Percentiles rank a stretch among this genome's conserved stretches.
Conservation (phyloP, 2,113 vertebrate species). For the Eretmodus cyanostictus region DNA sequence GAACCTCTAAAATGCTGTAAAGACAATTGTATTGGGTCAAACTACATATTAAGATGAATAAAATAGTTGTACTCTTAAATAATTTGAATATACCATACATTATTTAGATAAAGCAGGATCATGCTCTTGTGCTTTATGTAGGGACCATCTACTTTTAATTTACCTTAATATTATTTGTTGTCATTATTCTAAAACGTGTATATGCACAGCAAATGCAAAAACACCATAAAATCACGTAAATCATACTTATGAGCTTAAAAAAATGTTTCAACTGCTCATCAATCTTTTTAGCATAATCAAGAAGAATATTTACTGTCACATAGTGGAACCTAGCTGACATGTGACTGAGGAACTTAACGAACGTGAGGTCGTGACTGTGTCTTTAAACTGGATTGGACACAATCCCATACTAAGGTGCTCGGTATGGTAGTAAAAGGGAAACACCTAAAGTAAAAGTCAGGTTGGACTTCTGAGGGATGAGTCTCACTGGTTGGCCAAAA, state of each 20-base stretch:
- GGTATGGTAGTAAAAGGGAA: not conserved
- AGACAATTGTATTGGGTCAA: not conserved
- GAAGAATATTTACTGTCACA: not conserved
- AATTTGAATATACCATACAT: not conserved
- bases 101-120: not conserved
- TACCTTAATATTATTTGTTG: not conserved
- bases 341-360: constrained; percentile 9
- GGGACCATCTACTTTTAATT: not conserved
- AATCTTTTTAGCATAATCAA: not conserved
- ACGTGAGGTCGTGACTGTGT: not conserved
- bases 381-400: not conserved
- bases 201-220: not conserved
- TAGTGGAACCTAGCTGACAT: not conserved
- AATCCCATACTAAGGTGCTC: not conserved
- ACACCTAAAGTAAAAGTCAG: not conserved
- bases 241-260: not conserved
- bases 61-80: not conserved
- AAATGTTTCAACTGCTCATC: not conserved
- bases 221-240: not conserved
- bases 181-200: not conserved
- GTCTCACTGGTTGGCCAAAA: not conserved
- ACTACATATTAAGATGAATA: not conserved
- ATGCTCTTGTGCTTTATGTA: not conserved
- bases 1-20: not conserved
- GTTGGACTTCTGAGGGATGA: not conserved